phyloP scores from a whole-genome alignment of 2,888 invertebrate genomes.

The Caenorhabditis imperialis region DNA sequence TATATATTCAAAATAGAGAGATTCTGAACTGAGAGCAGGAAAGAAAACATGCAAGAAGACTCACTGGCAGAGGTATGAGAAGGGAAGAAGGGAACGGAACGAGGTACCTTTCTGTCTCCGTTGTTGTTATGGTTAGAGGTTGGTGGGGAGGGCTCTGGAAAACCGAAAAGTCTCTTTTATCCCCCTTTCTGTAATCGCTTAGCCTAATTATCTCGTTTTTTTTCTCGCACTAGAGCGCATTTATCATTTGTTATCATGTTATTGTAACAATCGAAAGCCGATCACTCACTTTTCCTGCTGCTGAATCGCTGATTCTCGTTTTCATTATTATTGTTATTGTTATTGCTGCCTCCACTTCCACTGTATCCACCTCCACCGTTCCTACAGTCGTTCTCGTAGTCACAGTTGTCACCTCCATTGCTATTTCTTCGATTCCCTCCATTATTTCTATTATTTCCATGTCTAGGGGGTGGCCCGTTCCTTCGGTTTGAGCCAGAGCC shows the following conservation, averaged over 20 bases:
- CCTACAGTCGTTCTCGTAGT: background rate
- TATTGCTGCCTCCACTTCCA: background rate
- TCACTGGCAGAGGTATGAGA: conserved; percentile 23
- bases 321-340: conserved; percentile 17
- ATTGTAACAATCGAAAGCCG: conserved; percentile 3
- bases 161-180: too few species aligned
- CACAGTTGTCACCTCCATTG: conserved; percentile 7
- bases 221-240: conserved; percentile 7
- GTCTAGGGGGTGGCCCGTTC: conserved; percentile 36
- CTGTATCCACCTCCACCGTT: conserved; percentile 12
- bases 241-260: background rate
- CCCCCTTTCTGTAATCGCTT: too few species aligned
- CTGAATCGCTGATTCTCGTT: conserved; percentile 30
- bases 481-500: conserved; percentile 29
- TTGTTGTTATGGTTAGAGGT: conserved; percentile 24
- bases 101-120: conserved; percentile 48
- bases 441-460: conserved; percentile 24
- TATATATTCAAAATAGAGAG: background rate
- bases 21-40: background rate
- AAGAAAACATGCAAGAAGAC: background rate
- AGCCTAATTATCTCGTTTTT: too few species aligned
- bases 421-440: conserved; percentile 21
- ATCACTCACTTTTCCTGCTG: conserved; percentile 37
- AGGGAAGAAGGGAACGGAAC: conserved; percentile 46
- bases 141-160: conserved; percentile 10